Evolutionary conservation across 2,888 invertebrate species (phyloP), one percentile per base, ranked within the genome.

Genomic region (Merodon equestris): DNA sequence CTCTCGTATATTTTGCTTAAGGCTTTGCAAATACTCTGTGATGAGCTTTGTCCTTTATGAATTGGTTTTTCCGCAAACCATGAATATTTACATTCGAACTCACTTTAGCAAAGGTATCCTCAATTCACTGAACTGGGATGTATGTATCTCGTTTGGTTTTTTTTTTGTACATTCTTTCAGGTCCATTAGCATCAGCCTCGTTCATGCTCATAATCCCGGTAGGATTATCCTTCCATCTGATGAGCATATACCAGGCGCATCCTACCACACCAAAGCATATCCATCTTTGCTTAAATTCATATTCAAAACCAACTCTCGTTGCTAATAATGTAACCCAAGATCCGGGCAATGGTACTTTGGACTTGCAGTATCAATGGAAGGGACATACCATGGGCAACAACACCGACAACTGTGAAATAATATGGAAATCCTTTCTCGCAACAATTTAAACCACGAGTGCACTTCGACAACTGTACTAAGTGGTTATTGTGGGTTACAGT

Each of bases 381-480:
- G n/a, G n/a, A n/a, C n/a, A n/a, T n/a, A n/a, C n/a, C n/a, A n/a
- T n/a, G n/a, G n/a, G n/a, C 14, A 48, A 27, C 48, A 45, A 27
- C 27, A 27, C 9, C n/a, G 27, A n/a, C n/a, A n/a, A n/a, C 3
- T 27, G n/a, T 13, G 13, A 19, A 1, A 13, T 3, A 50, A 15
- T 50, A 27, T 19, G 19, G 13, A 34, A 34, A 15, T 51, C 34
- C 18, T 51, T 36, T 51, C 14, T 14, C 15, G 51, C 51, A 51
- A 51, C 51, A 51, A 51, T 51, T 51, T 51, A 36, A 51, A 34
- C 51, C 34, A 9, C 36, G 34, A 51, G 51, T 51, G 51, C 51
- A 51, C 51, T 51, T 51, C 51, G 51, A 51, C 51, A 51, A 51
- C 51, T 51, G 36, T 51, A 34, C 34, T 51, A 51, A 51, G 51